Evolutionary conservation across 2,888 invertebrate species (phyloP), one percentile per base, ranked within the genome.

Genomic region (Meganola albula): DNA sequence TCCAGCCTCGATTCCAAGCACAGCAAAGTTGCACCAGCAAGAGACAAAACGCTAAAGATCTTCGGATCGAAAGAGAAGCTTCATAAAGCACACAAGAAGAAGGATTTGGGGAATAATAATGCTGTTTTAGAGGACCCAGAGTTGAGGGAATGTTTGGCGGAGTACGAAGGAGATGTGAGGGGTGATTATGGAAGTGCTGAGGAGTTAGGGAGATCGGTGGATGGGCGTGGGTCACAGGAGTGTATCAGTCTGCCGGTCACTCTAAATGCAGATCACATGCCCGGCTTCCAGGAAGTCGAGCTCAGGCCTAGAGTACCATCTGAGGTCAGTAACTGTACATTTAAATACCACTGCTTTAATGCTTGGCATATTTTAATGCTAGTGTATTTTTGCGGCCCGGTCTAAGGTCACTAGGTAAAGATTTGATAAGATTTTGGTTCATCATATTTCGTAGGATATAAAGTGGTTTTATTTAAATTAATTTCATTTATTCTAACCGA

Each of bases 1-100:
- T 90, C 90, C 32, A 90, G 90, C 61, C 79, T 91, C 53, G 90
- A 91, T 61, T 88, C 88, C 27, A 89, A 89, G 57, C 88, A 87
- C 53, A 87, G 87, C 63, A 86, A 86, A 63, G 80, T 83, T 37
- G 78, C 82, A n/a, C 79, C 87, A 6, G 71, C 83, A 0, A 66
- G 84, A 35, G 84, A 84, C 28, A 87, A 87, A 53, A 49, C 75
- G 3, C 57, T 76, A 6, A 89, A 88, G 56, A 76, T 86, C 53
- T 88, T 88, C 44, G 84, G 87, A 1, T 85, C 86, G 0, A 86
- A 87, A 41, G 88, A 88, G 59, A 87, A 87, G 59, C 68, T 88
- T 10, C 75, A 87, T 44, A 85, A 85, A 55, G 66, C 80, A 13
- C 76, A 79, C 41, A 82, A 85, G 58, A 77, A 80, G 63, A 75